Conservation (phyloP, 2,888 invertebrate genomes). For the Diadegma fenestrale region DNA sequence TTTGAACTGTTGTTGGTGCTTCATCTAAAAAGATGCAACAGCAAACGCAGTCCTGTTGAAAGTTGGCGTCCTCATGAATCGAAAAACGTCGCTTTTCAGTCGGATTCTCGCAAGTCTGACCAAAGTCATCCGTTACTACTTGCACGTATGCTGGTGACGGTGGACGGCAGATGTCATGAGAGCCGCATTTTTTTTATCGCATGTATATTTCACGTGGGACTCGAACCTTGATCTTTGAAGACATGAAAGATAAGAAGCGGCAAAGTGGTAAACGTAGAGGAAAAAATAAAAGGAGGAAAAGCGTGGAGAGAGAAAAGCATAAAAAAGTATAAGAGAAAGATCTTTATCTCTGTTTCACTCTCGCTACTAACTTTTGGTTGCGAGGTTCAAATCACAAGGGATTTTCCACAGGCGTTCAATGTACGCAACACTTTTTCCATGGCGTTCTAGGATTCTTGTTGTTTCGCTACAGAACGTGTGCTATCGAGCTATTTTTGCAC, state of each 20-base stretch:
- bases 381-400: constrained; percentile 50
- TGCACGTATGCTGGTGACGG: too few relatives aligned
- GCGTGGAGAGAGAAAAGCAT: constrained; percentile 30
- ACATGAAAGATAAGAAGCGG: constrained; percentile 40
- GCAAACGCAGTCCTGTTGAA: neutral
- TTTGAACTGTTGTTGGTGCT: neutral
- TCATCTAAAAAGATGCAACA: neutral
- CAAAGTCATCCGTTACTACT: constrained; percentile 22
- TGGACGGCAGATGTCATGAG: neutral
- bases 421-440: constrained; percentile 52
- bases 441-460: constrained; percentile 41
- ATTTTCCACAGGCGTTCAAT: constrained; percentile 50
- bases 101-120: constrained; percentile 19
- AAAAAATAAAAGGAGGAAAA: constrained; percentile 46
- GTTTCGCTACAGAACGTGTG: constrained; percentile 24
- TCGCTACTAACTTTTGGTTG: constrained; percentile 35
- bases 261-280: constrained; percentile 27
- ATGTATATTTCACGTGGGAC: constrained; percentile 48
- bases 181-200: constrained; percentile 11
- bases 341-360: constrained; percentile 19
- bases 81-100: neutral
- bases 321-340: constrained; percentile 22
- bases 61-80: neutral
- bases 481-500: constrained; percentile 35
- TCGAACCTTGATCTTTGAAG: constrained; percentile 29